Evolutionary conservation across 2,113 vertebrate genomes (phyloP).

Genomic region (Eulemur rufifrons): DNA sequence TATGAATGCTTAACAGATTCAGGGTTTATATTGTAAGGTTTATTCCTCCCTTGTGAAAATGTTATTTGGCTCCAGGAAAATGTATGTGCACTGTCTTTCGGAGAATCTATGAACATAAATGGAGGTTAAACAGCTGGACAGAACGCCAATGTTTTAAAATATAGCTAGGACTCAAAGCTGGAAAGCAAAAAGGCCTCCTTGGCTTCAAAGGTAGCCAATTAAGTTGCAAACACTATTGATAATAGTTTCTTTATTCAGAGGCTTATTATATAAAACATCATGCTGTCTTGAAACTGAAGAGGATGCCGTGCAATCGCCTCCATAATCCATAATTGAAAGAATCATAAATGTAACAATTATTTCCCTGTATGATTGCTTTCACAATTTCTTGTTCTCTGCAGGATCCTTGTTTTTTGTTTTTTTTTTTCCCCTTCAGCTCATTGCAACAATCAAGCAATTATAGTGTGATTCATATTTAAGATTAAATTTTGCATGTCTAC

Average conservation of each 20-base stretch:
- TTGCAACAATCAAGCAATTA: slow-evolving; percentile 75
- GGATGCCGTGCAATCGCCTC: slow-evolving; percentile 63
- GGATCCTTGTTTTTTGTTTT: slow-evolving; percentile 75
- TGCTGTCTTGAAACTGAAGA: slow-evolving; percentile 77
- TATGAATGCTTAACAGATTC: slow-evolving; percentile 32
- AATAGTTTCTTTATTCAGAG: slow-evolving; percentile 81
- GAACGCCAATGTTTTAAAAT: slow-evolving; percentile 68
- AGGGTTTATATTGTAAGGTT: slow-evolving; percentile 26
- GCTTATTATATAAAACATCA: slow-evolving; percentile 77
- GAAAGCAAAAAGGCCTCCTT: slow-evolving; percentile 73
- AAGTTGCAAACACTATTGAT: slow-evolving; percentile 74
- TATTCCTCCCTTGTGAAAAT: slow-evolving; percentile 56
- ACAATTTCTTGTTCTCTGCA: slow-evolving; percentile 81
- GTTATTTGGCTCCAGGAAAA: slow-evolving; percentile 54
- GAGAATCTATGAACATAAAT: slow-evolving; percentile 68
- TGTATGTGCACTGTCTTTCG: background rate
- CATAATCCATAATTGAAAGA: slow-evolving; percentile 82
- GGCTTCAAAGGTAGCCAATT: slow-evolving; percentile 74
- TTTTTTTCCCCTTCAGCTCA: slow-evolving; percentile 56
- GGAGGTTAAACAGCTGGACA: slow-evolving; percentile 79
- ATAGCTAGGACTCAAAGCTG: slow-evolving; percentile 69
- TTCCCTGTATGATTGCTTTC: slow-evolving; percentile 78
- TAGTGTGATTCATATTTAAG: slow-evolving; percentile 76
- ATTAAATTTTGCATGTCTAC: slow-evolving; percentile 76
- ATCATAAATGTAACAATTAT: slow-evolving; percentile 81